phyloP scores from a whole-genome alignment of 1,140 invertebrate genomes.

The Drosophila biarmipes region DNA sequence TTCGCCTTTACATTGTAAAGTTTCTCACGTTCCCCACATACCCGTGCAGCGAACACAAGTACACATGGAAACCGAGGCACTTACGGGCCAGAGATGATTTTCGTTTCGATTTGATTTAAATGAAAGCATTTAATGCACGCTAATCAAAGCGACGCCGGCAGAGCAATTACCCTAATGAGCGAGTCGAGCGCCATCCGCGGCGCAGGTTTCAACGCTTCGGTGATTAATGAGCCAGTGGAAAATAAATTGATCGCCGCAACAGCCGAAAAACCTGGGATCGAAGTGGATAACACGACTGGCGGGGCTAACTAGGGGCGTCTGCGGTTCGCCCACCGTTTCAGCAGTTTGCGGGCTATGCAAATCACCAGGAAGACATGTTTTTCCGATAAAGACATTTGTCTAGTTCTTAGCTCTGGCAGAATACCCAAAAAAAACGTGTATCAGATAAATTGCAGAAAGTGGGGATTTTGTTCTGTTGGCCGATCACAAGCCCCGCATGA shows the following conservation, averaged over 20 bases:
- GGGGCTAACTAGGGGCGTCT: constrained; percentile 43
- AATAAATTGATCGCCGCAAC: constrained; percentile 63
- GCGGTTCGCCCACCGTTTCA: constrained; percentile 22
- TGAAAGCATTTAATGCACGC: constrained; percentile 82
- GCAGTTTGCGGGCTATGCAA: constrained; percentile 46
- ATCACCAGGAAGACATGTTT: constrained; percentile 22
- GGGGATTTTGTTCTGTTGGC: constrained; percentile 33
- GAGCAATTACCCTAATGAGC: constrained; percentile 79
- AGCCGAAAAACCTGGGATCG: constrained; percentile 32
- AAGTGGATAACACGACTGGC: constrained; percentile 44
- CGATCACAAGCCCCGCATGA: constrained; percentile 49
- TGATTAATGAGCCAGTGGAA: constrained; percentile 77
- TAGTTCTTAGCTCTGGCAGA: constrained; percentile 38
- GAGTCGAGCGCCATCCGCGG: constrained; percentile 76
- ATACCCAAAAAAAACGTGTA: constrained; percentile 12
- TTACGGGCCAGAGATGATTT: constrained; percentile 26
- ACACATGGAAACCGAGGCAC: background rate
- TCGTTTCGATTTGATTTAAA: constrained; percentile 78
- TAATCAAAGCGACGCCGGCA: constrained; percentile 71
- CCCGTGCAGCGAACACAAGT: background rate
- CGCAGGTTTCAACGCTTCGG: constrained; percentile 73
- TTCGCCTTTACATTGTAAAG: constrained; percentile 67
- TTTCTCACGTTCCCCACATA: constrained; percentile 71
- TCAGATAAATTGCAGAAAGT: constrained; percentile 67
- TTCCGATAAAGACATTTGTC: constrained; percentile 44